These are phyloP conservation scores for Temnothorax rugatulus DNA, from an alignment of 2,888 invertebrate genomes.

Conservation along the genomic window DNA sequence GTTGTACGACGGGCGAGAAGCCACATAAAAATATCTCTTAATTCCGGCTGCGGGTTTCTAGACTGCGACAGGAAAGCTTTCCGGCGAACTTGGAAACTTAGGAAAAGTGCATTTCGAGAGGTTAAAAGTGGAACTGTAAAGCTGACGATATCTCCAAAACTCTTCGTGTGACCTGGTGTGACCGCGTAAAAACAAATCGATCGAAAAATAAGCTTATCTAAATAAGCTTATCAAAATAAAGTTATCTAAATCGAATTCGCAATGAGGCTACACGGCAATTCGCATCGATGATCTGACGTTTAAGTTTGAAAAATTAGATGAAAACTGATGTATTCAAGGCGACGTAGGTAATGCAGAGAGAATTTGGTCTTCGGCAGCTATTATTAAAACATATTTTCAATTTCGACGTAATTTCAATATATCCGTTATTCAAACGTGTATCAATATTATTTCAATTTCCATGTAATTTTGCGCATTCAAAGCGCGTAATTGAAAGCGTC, in stretches of 20 bases:
- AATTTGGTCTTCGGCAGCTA: constrained; percentile 16
- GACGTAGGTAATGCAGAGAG: neutral
- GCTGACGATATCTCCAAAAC: neutral
- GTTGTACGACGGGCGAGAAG: constrained; percentile 17
- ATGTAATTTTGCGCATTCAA: constrained; percentile 24
- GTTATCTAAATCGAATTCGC: neutral
- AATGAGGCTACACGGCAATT: neutral
- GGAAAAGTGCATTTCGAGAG: neutral
- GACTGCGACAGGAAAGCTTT: constrained; percentile 59
- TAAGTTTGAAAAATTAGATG: neutral
- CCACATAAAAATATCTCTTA: constrained; percentile 64
- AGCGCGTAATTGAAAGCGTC: constrained; percentile 18
- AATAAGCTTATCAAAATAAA: too few relatives aligned
- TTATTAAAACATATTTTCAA: constrained; percentile 37
- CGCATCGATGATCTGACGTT: neutral
- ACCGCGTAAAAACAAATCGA: neutral
- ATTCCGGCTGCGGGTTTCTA: constrained; percentile 56
- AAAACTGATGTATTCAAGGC: neutral
- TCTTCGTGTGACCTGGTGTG: neutral
- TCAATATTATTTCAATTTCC: constrained; percentile 35
- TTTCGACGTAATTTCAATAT: constrained; percentile 15
- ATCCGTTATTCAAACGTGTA: neutral
- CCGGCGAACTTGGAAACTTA: constrained; percentile 53
- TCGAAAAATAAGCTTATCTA: neutral
- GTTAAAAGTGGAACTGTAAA: neutral